Conservation (phyloP, 2,888 invertebrate species). For the Escarpia spicata region DNA sequence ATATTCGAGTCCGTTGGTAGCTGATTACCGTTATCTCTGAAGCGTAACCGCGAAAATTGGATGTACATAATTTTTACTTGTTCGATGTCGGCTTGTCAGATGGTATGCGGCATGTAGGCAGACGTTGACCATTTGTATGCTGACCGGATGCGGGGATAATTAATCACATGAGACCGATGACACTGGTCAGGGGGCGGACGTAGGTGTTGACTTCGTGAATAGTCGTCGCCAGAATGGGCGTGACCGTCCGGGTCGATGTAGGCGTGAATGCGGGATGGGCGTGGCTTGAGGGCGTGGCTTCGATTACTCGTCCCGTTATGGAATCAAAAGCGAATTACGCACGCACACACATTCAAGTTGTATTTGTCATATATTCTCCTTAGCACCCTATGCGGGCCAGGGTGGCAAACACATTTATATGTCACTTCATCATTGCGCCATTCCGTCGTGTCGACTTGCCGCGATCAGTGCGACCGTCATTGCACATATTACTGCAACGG, state of each 20-base stretch:
- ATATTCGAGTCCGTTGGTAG: background rate
- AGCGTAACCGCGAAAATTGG: background rate
- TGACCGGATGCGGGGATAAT: background rate
- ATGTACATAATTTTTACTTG: background rate
- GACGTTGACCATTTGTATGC: background rate
- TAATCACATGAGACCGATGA: background rate
- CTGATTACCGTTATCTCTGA: background rate
- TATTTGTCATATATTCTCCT: background rate
- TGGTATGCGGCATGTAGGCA: background rate
- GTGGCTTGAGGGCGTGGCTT: background rate
- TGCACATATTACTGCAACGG: background rate
- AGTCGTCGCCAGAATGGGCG: background rate
- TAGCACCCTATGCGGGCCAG: background rate
- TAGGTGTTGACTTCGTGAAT: background rate
- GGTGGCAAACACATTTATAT: background rate
- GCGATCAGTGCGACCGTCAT: no score
- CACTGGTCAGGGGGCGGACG: background rate
- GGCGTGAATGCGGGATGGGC: background rate
- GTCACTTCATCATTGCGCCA: background rate
- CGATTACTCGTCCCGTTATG: background rate
- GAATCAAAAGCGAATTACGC: background rate
- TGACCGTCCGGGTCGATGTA: background rate
- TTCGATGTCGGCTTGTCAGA: background rate
- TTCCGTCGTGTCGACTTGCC: background rate
- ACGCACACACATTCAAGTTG: background rate